Percentiles rank a stretch among this genome's conserved stretches.
Evolutionary conservation across 2,888 invertebrate species (phyloP).

Genomic region (Oligia strigilis): DNA sequence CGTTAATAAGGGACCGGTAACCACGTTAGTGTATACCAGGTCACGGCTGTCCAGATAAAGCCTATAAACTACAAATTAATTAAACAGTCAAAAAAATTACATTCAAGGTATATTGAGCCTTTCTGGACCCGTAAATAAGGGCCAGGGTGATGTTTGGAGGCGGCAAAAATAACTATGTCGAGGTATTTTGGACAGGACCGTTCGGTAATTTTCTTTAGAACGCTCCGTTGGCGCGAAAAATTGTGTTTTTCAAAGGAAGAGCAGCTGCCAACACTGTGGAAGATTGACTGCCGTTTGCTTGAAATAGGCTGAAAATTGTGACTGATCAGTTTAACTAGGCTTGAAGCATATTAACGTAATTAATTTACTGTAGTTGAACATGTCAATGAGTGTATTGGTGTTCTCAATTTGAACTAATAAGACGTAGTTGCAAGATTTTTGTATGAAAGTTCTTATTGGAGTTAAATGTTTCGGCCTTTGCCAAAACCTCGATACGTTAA

Average conservation of each 20-base stretch:
- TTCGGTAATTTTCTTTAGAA: conserved; percentile 87
- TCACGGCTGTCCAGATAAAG: conserved; percentile 80
- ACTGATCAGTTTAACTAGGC: conserved; percentile 29
- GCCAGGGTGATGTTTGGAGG: conserved; percentile 40
- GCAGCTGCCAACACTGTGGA: conserved; percentile 74
- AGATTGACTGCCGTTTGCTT: conserved; percentile 71
- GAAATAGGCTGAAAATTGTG: conserved; percentile 65
- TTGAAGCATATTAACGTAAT: conserved; percentile 22
- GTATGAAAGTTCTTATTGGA: background rate
- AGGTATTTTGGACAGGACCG: conserved; percentile 80
- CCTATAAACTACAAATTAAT: conserved; percentile 74
- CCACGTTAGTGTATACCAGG: conserved; percentile 82
- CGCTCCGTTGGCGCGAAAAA: conserved; percentile 87
- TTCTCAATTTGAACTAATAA: background rate
- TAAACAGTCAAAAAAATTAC: conserved; percentile 48
- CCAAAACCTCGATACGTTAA: background rate
- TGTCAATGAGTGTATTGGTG: background rate
- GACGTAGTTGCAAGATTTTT: background rate
- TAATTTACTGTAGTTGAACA: background rate
- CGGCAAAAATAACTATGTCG: conserved; percentile 71
- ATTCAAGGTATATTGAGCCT: conserved; percentile 54
- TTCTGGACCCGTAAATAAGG: background rate
- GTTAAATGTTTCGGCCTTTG: too few relatives aligned
- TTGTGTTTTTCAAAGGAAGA: conserved; percentile 86
- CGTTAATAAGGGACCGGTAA: conserved; percentile 76